phyloP scores from a whole-genome alignment of 1,140 invertebrate species.

The Lasaia peninsularis region DNA sequence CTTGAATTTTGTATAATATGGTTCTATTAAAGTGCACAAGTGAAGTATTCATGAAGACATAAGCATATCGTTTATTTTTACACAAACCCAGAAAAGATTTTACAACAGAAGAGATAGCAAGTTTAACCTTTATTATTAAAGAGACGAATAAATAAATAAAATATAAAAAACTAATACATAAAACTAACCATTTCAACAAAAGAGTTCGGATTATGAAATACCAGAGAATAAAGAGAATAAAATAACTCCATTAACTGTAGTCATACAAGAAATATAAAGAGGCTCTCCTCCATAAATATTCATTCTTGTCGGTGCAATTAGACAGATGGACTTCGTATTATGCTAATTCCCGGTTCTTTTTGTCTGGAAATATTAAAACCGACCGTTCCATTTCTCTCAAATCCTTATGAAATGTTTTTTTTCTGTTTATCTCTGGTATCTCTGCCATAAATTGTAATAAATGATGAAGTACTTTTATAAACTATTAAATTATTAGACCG shows the following conservation, averaged over 20 bases:
- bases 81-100: too few relatives aligned
- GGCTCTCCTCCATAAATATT: slow-evolving; percentile 28
- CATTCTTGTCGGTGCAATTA: slow-evolving; percentile 31
- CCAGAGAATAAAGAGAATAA: not conserved
- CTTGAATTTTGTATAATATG: too few relatives aligned
- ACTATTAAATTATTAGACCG: not conserved
- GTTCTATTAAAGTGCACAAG: too few relatives aligned
- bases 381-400: slow-evolving; percentile 14
- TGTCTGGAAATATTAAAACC: slow-evolving; percentile 17
- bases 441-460: slow-evolving; percentile 1
- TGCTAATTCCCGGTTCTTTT: slow-evolving; percentile 27
- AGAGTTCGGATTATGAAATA: not conserved
- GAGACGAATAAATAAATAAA: too few relatives aligned
- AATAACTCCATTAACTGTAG: not conserved
- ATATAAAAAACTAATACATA: too few relatives aligned
- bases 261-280: slow-evolving; percentile 28
- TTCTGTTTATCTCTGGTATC: not conserved
- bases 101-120: too few relatives aligned
- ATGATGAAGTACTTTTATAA: not conserved
- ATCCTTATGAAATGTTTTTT: slow-evolving; percentile 13
- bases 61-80: too few relatives aligned
- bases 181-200: too few relatives aligned
- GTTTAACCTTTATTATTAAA: too few relatives aligned
- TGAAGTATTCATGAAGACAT: too few relatives aligned
- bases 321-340: slow-evolving; percentile 32